Percentiles rank a stretch among this genome's conserved stretches.
phyloP scores from a whole-genome alignment of 1,140 invertebrate genomes.

The Zeugodacus cucurbitae region DNA sequence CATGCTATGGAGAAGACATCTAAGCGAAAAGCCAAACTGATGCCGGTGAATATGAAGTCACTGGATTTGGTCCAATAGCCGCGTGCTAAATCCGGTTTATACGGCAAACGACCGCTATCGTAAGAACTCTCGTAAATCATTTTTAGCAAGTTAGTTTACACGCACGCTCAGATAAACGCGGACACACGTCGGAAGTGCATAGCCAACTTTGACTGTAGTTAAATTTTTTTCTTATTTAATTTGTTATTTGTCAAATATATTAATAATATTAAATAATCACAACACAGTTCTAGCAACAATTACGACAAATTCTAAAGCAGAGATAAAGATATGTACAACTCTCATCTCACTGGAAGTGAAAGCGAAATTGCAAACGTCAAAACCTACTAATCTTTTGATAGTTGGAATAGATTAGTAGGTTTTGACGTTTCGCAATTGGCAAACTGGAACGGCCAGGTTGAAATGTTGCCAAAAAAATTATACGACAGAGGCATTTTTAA shows the following conservation, averaged over 20 bases:
- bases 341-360: too few species aligned
- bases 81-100: slow-evolving; percentile 53
- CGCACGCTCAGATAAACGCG: not conserved
- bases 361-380: too few species aligned
- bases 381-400: too few species aligned
- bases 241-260: not conserved
- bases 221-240: too few species aligned
- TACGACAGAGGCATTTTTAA: too few species aligned
- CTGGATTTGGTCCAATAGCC: slow-evolving; percentile 57
- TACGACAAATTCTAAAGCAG: too few species aligned
- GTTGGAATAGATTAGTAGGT: too few species aligned
- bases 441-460: too few species aligned
- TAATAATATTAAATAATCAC: not conserved
- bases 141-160: not conserved
- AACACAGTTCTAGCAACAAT: not conserved
- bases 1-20: slow-evolving; percentile 48
- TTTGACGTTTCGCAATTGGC: too few species aligned
- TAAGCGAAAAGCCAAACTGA: slow-evolving; percentile 54
- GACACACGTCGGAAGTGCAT: not conserved
- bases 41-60: slow-evolving; percentile 56
- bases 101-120: slow-evolving; percentile 55
- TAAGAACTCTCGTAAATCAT: slow-evolving; percentile 62
- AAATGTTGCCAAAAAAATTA: too few species aligned
- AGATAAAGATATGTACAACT: too few species aligned
- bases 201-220: too few species aligned